phyloP scores from a whole-genome alignment of 2,888 invertebrate species.

The Ophion ellenae region DNA sequence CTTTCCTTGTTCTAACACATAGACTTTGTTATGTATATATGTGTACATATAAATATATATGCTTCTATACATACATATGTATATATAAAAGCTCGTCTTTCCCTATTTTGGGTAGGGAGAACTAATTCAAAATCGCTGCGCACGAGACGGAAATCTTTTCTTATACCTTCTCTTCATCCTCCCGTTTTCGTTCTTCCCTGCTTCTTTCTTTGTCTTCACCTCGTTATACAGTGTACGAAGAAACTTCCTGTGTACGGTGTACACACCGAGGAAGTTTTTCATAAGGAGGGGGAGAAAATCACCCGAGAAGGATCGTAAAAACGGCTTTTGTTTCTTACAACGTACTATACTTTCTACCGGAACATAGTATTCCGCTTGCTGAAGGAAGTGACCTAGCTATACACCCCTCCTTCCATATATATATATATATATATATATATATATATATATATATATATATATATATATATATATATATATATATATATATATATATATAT shows the following conservation, averaged over 20 bases:
- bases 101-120: slow-evolving; percentile 47
- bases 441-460: too few relatives aligned
- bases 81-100: slow-evolving; percentile 12
- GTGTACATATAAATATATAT: too few relatives aligned
- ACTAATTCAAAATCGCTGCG: slow-evolving; percentile 65
- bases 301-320: slow-evolving; percentile 57
- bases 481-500: too few relatives aligned
- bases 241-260: slow-evolving; percentile 56
- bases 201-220: slow-evolving; percentile 34
- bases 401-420: too few relatives aligned
- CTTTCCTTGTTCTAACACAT: too few relatives aligned
- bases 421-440: too few relatives aligned
- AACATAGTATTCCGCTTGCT: slow-evolving; percentile 21
- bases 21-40: too few relatives aligned
- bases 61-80: slow-evolving; percentile 2
- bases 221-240: slow-evolving; percentile 51
- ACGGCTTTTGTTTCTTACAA: slow-evolving; percentile 63
- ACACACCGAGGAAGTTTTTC: slow-evolving; percentile 53
- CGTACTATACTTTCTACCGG: slow-evolving; percentile 35
- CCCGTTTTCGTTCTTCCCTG: not conserved
- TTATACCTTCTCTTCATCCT: not conserved
- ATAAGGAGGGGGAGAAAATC: slow-evolving; percentile 2
- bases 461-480: too few relatives aligned
- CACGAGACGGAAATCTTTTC: slow-evolving; percentile 54
- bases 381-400: slow-evolving; percentile 33